A percentile compares a stretch with the other conserved stretches of the same genome.
These are phyloP conservation scores for Eclectus roratus DNA, from an alignment of 2,113 vertebrate genomes.

Conservation along the genomic window DNA sequence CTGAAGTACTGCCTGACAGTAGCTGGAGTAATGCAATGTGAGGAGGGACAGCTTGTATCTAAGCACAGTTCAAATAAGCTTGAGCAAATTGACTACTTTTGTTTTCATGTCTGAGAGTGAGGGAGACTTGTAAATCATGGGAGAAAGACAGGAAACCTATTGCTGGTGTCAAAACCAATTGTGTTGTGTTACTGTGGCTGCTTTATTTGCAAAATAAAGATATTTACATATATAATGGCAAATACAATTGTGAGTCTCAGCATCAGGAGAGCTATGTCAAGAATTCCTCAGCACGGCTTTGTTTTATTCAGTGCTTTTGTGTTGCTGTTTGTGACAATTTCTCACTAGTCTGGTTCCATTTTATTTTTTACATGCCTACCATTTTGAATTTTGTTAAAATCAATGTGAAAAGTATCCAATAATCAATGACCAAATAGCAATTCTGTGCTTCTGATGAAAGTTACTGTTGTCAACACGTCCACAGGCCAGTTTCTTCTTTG, in stretches of 20 bases:
- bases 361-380: background rate
- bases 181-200: background rate
- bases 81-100: background rate
- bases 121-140: background rate
- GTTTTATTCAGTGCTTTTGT: background rate
- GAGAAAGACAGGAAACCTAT: background rate
- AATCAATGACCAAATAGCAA: background rate
- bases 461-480: background rate
- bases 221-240: background rate
- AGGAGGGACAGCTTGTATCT: background rate
- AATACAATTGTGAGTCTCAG: background rate
- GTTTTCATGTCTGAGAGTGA: background rate
- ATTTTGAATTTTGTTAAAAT: background rate
- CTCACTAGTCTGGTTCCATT: background rate
- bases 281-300: background rate
- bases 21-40: background rate
- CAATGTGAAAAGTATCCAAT: background rate
- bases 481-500: background rate
- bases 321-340: background rate
- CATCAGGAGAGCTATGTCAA: background rate
- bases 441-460: background rate
- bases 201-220: background rate
- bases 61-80: background rate
- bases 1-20: background rate
- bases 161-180: background rate